phyloP scores from a whole-genome alignment of 1,140 invertebrate genomes.

The Zaprionus camerounensis region DNA sequence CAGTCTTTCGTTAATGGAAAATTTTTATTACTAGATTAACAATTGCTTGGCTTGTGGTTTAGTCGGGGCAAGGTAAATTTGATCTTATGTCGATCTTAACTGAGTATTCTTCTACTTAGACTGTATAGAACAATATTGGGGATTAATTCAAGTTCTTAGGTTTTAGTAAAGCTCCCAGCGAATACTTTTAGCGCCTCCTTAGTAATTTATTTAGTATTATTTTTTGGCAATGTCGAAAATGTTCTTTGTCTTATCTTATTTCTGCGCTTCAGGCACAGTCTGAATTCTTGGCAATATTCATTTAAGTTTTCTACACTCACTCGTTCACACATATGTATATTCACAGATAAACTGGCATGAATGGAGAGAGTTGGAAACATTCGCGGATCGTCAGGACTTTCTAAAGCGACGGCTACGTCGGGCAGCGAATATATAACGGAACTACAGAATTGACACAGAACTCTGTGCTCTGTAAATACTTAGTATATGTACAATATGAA shows the following conservation, averaged over 20 bases:
- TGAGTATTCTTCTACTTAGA: background rate
- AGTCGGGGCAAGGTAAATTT: background rate
- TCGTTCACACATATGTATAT: background rate
- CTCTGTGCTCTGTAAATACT: background rate
- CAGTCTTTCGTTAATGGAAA: background rate
- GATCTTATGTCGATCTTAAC: background rate
- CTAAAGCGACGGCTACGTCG: conserved; percentile 67
- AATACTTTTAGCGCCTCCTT: conserved; percentile 1
- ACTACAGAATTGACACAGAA: background rate
- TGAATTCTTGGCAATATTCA: too few relatives aligned
- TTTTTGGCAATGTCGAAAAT: background rate
- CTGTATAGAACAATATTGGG: background rate
- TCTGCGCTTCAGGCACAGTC: background rate
- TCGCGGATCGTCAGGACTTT: conserved; percentile 67
- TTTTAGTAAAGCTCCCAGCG: background rate
- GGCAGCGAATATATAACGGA: conserved; percentile 52
- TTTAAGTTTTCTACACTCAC: background rate
- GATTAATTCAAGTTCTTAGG: background rate
- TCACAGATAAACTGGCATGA: conserved; percentile 84
- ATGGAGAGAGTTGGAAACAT: conserved; percentile 74
- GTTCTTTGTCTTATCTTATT: background rate
- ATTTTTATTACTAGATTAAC: conserved; percentile 4
- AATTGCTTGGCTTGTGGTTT: background rate
- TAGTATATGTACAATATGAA: background rate
- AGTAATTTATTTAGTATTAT: background rate